Evolutionary conservation across 2,888 invertebrate species (phyloP), one percentile per base, ranked within the genome.

Genomic region (Linyphia triangularis): DNA sequence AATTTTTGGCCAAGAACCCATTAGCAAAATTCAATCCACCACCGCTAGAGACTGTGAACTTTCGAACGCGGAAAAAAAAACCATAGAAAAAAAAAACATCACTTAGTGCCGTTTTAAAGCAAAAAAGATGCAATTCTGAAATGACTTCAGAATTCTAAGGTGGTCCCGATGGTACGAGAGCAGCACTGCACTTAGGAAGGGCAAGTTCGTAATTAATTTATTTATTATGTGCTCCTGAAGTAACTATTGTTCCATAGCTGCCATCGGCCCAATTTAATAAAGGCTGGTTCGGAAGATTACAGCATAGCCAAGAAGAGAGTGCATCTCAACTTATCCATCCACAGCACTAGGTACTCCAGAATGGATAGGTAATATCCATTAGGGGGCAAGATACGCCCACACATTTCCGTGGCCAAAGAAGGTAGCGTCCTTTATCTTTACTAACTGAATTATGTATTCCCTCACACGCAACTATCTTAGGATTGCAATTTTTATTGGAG

Each of bases 181-280:
- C 22, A n/a, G 59, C 16, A 73, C n/a, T n/a, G n/a, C 73, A 79
- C 73, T 85, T 86, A 86, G 79, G 78, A 86, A 78, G 79, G 78
- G 78, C 13, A 37, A 28, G 16, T 37, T 65, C 37, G 63, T 72
- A 86, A 86, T 86, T 86, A 86, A 86, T 86, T 86, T 86, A 86
- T 73, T 72, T 86, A 86, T 73, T 72, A 70, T 33, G 4, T 26
- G 72, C 61, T 72, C 65, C 22, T 26, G 22, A 57, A 33, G 22
- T 51, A 61, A 37, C 33, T 61, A 57, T 65, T 30, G 61, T 26
- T 61, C 51, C 3, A 30, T 40, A 37, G 69, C 59, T 43, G 33
- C 63, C 51, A 30, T 59, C 43, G 63, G n/a, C 65, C 28, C 61
- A 86, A 86, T 86, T 86, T 86, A 86, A 86, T 86, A 86, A 86